Evolutionary conservation across 2,113 vertebrate species (phyloP), one percentile per base, ranked within the genome.

Genomic region (Notothenia rossii): DNA sequence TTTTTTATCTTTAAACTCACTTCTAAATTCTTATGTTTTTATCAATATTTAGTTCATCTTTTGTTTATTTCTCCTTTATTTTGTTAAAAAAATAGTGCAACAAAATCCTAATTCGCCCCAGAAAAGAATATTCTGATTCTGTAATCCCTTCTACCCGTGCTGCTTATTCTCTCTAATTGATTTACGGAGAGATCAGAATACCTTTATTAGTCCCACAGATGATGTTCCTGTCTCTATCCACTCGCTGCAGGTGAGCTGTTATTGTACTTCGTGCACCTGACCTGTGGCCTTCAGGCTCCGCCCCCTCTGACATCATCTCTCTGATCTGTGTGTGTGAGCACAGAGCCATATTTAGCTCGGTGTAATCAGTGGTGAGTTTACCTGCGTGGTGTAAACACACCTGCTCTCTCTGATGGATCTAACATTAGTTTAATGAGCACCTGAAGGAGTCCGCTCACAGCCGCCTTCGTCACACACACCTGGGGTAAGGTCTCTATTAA

Each of bases 301-400:
- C 90, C 94, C 63, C 62, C 73, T 72, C 77, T 92, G 93, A 92
- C 92, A 93, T 94, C 92, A 93, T 51, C 17, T 74, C 89, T 92
- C 88, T 94, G 92, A 94, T 95, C 93, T 89, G 81, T 87, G 72
- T 91, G 87, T 87, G 88, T 90, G 88, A 92, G 93, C 90, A 91
- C 92, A 91, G 91, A 92, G 94, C 93, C 92, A 91, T 90, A 92
- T 94, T 94, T 94, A 95, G 92, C 91, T 91, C 72, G n/a, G 84
- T 81, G 84, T 93, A 91, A 94, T 93, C 89, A 90, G 92, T 70
- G 80, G 77, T 76, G 82, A 89, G 82, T 81, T 89, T 91, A 92
- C 92, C 86, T 90, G 83, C 65, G n/a, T 59, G 72, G 74, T 83
- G 82, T 89, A 89, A 92, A 92, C 89, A 92, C 91, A 92, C 91